A percentile compares a stretch with the other conserved stretches of the same genome.
Conservation (phyloP, 2,113 vertebrate genomes). For the Anser cygnoides region DNA sequence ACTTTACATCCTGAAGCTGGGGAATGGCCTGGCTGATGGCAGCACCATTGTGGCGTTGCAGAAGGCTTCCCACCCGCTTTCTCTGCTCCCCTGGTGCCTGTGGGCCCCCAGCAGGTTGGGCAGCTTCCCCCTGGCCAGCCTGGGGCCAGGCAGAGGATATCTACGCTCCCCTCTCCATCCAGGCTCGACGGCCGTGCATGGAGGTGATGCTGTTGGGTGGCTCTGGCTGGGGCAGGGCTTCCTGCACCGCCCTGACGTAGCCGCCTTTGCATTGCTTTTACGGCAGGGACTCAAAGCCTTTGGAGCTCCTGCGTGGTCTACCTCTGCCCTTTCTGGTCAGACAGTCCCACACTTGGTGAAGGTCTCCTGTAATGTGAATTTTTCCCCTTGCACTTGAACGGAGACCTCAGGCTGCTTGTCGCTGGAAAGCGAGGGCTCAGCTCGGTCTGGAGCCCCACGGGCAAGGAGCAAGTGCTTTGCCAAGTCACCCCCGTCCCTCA, state of each 20-base stretch:
- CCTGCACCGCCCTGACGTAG: too few relatives aligned
- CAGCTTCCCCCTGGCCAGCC: background rate
- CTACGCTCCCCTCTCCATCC: fast-evolving
- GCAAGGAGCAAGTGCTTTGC: background rate
- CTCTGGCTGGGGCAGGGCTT: background rate
- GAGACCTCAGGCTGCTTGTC: background rate
- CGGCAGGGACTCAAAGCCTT: background rate
- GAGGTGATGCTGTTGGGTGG: background rate
- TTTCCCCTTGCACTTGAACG: background rate
- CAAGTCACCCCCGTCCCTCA: background rate
- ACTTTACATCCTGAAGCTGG: background rate
- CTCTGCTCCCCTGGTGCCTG: background rate
- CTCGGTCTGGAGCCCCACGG: background rate
- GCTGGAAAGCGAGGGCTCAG: background rate
- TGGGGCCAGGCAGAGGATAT: background rate
- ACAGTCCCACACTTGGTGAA: background rate
- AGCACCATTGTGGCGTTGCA: background rate
- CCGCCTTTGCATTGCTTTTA: too few relatives aligned
- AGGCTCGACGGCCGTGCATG: fast-evolving
- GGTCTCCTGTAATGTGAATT: background rate
- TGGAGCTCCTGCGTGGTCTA: background rate
- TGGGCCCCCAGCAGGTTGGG: background rate
- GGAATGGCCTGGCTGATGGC: background rate
- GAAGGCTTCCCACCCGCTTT: background rate
- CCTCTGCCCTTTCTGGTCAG: background rate